Conservation (phyloP, 2,888 invertebrate genomes). For the Phortica okadai region DNA sequence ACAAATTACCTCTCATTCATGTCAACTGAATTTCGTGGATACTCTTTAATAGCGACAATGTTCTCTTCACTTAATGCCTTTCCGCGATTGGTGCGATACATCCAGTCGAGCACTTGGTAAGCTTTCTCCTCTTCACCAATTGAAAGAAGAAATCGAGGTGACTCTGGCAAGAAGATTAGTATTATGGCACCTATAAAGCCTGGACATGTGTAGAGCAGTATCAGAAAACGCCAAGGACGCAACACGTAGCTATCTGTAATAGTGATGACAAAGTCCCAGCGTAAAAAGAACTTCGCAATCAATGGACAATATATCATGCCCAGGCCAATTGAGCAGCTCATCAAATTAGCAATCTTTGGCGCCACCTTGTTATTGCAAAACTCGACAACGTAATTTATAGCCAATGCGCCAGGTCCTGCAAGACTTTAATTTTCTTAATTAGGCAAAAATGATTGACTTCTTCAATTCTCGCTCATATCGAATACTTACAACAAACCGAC, state of each 20-base stretch:
- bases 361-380: slow-evolving; percentile 40
- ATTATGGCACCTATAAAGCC: slow-evolving; percentile 38
- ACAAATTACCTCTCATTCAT: neutral
- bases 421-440: no score
- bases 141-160: slow-evolving; percentile 47
- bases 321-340: slow-evolving; percentile 38
- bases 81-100: slow-evolving; percentile 45
- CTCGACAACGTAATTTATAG: slow-evolving; percentile 46
- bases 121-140: slow-evolving; percentile 33
- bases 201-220: slow-evolving; percentile 39
- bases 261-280: neutral
- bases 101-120: slow-evolving; percentile 35
- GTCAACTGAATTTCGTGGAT: neutral
- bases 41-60: neutral
- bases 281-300: slow-evolving; percentile 17
- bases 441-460: no score
- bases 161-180: slow-evolving; percentile 42
- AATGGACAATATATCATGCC: slow-evolving; percentile 48
- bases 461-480: neutral
- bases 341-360: slow-evolving; percentile 33
- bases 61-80: neutral
- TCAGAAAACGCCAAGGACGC: slow-evolving; percentile 42
- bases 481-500: slow-evolving; percentile 1
- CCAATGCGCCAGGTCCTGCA: slow-evolving; percentile 34
- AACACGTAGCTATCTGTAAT: neutral